Evolutionary conservation across 2,888 invertebrate genomes (phyloP).

Genomic region (Leucophora obtusa): DNA sequence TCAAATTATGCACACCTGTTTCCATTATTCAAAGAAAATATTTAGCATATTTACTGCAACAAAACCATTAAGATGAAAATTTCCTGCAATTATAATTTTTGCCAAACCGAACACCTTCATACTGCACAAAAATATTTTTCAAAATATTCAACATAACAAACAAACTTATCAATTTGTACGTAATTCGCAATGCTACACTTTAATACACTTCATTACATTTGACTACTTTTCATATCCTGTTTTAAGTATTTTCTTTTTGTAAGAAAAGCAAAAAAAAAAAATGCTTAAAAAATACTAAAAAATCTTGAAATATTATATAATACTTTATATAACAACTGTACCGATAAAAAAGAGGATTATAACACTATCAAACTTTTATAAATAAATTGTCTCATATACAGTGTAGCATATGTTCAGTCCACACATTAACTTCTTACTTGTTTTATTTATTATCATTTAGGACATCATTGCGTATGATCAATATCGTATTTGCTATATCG

Average conservation of each 20-base stretch:
- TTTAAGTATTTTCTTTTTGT: not conserved
- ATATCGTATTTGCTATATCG: too few relatives aligned
- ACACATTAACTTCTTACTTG: too few relatives aligned
- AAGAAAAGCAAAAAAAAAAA: not conserved
- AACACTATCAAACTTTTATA: too few relatives aligned
- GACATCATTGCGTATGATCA: too few relatives aligned
- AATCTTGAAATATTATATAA: not conserved
- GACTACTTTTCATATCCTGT: conserved; percentile 37
- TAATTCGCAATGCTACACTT: conserved; percentile 51
- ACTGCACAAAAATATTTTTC: not conserved
- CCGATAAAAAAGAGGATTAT: too few relatives aligned
- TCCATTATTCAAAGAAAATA: conserved; percentile 30
- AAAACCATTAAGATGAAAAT: not conserved
- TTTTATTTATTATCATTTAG: too few relatives aligned
- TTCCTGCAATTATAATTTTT: not conserved
- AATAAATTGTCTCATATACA: too few relatives aligned
- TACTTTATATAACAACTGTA: too few relatives aligned
- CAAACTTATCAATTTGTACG: conserved; percentile 40
- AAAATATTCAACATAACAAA: conserved; percentile 6
- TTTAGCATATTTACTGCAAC: conserved; percentile 35
- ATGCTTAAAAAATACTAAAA: too few relatives aligned
- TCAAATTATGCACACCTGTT: conserved; percentile 46
- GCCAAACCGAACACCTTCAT: not conserved
- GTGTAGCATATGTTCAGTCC: too few relatives aligned
- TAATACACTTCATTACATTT: conserved; percentile 59